These are phyloP conservation scores for Alviniconcha strummeri DNA, from an alignment of 2,888 invertebrate species.

Conservation along the genomic window DNA sequence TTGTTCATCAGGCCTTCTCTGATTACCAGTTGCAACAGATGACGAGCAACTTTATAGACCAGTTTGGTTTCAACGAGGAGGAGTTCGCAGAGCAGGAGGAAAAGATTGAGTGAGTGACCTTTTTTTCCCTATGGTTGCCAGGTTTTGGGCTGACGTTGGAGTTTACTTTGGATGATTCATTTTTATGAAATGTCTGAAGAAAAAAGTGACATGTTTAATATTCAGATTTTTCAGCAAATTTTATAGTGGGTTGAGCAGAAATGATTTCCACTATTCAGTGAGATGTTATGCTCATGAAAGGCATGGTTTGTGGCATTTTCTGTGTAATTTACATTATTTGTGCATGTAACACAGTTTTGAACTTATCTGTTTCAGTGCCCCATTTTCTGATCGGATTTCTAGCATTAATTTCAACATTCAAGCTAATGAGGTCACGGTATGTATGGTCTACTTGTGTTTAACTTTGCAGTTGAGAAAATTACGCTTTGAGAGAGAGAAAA, in stretches of 20 bases:
- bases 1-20: slow-evolving; percentile 76
- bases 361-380: slow-evolving; percentile 53
- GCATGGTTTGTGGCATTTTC: no score
- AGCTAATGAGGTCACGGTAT: slow-evolving; percentile 67
- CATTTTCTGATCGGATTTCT: slow-evolving; percentile 69
- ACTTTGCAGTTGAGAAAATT: no score
- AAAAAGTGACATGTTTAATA: no score
- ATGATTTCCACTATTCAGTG: no score
- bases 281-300: no score
- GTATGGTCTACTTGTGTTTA: slow-evolving; percentile 39
- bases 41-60: slow-evolving; percentile 79
- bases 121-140: not conserved
- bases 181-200: no score
- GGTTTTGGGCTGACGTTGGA: not conserved
- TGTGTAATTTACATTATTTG: no score
- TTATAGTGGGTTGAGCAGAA: no score
- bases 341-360: no score
- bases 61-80: slow-evolving; percentile 80
- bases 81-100: slow-evolving; percentile 80
- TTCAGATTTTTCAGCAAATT: no score
- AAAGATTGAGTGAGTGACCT: slow-evolving; percentile 70
- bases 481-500: no score
- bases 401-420: slow-evolving; percentile 71
- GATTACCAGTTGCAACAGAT: slow-evolving; percentile 81
- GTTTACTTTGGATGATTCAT: not conserved